These are phyloP conservation scores for Eciton burchellii DNA, from an alignment of 1,140 invertebrate genomes.

Conservation along the genomic window DNA sequence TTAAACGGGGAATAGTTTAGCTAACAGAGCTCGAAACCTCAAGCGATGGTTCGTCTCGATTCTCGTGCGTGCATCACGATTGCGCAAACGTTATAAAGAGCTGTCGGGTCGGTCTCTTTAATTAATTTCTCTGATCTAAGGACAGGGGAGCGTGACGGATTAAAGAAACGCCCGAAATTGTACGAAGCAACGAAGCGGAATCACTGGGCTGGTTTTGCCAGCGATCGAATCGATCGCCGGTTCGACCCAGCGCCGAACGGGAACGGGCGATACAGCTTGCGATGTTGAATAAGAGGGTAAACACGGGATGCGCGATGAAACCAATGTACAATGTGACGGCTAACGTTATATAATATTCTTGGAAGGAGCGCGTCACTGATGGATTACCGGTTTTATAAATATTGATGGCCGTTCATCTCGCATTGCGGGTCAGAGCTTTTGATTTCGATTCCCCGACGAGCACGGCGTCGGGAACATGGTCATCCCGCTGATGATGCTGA, in stretches of 20 bases:
- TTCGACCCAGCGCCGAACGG: constrained; percentile 17
- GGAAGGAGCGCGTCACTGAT: constrained; percentile 41
- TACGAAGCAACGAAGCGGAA: not conserved
- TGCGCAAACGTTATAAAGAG: not conserved
- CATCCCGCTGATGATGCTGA: constrained; percentile 42
- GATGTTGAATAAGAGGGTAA: constrained; percentile 46
- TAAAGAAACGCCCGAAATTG: constrained; percentile 2
- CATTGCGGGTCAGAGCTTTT: constrained; percentile 34
- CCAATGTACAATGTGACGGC: constrained; percentile 22
- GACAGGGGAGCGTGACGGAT: not conserved
- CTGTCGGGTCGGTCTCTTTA: not conserved
- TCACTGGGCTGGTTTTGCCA: not conserved
- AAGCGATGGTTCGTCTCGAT: not conserved
- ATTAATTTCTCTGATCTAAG: not conserved
- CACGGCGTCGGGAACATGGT: not conserved
- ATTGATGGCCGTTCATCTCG: constrained; percentile 57
- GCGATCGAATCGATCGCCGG: constrained; percentile 4
- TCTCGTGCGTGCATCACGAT: not conserved
- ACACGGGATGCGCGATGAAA: constrained; percentile 38
- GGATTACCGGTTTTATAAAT: constrained; percentile 69
- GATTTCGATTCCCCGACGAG: constrained; percentile 39
- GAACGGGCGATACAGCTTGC: constrained; percentile 36
- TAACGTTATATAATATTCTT: constrained; percentile 40
- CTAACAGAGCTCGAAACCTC: not conserved
- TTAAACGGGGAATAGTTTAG: constrained; percentile 4